Evolutionary conservation across 2,797 vertebrate genomes (phyloP), one percentile per base, ranked within the genome.

Genomic region (Tachyglossus aculeatus): DNA sequence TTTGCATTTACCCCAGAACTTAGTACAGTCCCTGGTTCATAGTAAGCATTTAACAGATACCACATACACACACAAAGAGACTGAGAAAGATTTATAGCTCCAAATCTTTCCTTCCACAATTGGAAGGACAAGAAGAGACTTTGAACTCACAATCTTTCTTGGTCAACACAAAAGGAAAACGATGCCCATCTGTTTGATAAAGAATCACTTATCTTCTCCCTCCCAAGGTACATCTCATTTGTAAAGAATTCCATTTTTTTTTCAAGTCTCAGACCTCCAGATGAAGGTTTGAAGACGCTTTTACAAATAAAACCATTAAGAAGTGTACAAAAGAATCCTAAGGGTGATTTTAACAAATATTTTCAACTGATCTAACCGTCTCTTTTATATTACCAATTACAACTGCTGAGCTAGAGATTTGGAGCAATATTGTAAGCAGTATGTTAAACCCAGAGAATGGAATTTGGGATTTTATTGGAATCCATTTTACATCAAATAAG

Each of bases 401-500:
- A 44, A 81, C 21, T 39, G 72, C 36, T 61, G 33, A 62, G 7
- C 8, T 7, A 40, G 24, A 32, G 13, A 66, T 25, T 58, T 48
- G 34, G 13, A 25, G 39, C 43, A 70, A 31, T 78, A 89, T 52
- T 78, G 29, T 73, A 78, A 12, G 48, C 21, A 52, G 1, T 38
- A 36, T 32, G 75, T 56, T 19, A 10, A 74, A 60, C 62, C 63
- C 10, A 38, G 58, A 51, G 44, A 75, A 4, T 51, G 2, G 25
- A 62, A 40, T 51, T 64, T 71, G 48, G 18, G 15, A 51, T 34
- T 40, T 64, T 71, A 64, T 64, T 21, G 24, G 3, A 78, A 77
- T 80, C 61, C 85, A 19, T 76, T 80, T 83, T 29, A 52, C 31
- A 60, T 71, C 16, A 75, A 68, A 27, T 71, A 70, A 71, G 31